Evolutionary conservation across 2,888 invertebrate genomes (phyloP).

Genomic region (Drosophila tanythrix): DNA sequence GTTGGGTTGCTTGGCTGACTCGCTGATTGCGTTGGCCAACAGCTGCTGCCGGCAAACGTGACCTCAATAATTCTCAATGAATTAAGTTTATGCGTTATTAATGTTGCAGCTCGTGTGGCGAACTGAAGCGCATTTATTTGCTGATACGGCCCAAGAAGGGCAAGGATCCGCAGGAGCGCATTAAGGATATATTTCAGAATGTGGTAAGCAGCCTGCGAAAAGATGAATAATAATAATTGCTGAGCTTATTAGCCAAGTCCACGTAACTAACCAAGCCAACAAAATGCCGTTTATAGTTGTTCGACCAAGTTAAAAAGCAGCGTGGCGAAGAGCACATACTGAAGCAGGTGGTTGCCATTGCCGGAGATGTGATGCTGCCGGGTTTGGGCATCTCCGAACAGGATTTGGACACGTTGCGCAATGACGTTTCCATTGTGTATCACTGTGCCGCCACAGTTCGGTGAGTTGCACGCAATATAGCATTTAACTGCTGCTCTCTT

Average conservation of each 20-base stretch:
- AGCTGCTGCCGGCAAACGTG: conserved; percentile 52
- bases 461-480: conserved; percentile 54
- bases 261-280: conserved; percentile 21
- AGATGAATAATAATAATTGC: conserved; percentile 42
- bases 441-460: conserved; percentile 92
- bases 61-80: conserved; percentile 59
- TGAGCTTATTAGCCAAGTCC: conserved; percentile 5
- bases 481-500: background rate
- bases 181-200: conserved; percentile 92
- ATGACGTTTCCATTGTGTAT: conserved; percentile 93
- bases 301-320: conserved; percentile 89
- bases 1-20: conserved; percentile 9
- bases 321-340: conserved; percentile 88
- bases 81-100: conserved; percentile 58
- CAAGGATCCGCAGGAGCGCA: conserved; percentile 90
- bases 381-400: conserved; percentile 89
- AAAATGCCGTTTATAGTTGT: conserved; percentile 87
- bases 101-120: conserved; percentile 88
- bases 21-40: conserved; percentile 18
- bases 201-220: conserved; percentile 88
- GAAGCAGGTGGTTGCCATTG: conserved; percentile 88
- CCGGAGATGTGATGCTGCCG: conserved; percentile 89
- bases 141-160: conserved; percentile 94
- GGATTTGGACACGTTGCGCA: conserved; percentile 88
- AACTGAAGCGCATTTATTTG: conserved; percentile 91